Evolutionary conservation across 1,140 invertebrate species (phyloP).

Genomic region (Bombus impatiens): DNA sequence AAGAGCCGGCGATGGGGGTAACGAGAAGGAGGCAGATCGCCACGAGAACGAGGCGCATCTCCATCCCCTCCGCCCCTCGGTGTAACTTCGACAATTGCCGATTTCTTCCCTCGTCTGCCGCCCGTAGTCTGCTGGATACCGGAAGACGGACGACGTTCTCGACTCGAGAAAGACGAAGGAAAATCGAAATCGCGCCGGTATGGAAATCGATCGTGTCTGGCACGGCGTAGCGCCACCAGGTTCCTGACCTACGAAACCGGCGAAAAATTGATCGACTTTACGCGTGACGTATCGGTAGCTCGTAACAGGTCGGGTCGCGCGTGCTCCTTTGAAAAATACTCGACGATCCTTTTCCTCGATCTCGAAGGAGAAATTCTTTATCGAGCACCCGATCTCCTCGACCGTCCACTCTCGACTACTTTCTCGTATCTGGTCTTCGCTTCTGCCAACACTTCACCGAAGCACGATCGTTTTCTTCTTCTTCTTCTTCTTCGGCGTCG

Average conservation of each 20-base stretch:
- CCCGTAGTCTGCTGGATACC: slow-evolving; percentile 1
- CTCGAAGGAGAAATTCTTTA: slow-evolving; percentile 46
- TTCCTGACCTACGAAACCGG: slow-evolving; percentile 35
- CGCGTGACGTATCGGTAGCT: background rate
- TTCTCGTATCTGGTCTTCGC: slow-evolving; percentile 51
- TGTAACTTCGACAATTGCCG: slow-evolving; percentile 61
- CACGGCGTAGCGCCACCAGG: background rate
- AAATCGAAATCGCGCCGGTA: background rate
- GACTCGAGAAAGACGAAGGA: background rate
- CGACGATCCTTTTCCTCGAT: slow-evolving; percentile 13
- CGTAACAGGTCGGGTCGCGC: background rate
- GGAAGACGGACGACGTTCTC: background rate
- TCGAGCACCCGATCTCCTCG: slow-evolving; percentile 53
- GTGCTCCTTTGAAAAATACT: background rate
- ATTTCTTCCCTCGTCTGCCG: slow-evolving; percentile 32
- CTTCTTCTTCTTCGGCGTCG: slow-evolving; percentile 36
- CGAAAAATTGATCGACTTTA: background rate
- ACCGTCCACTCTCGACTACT: slow-evolving; percentile 56
- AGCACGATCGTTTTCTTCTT: slow-evolving; percentile 46
- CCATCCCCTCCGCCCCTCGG: slow-evolving; percentile 80
- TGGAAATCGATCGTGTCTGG: background rate
- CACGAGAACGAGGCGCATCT: slow-evolving; percentile 85
- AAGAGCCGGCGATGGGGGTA: slow-evolving; percentile 86
- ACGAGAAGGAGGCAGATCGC: slow-evolving; percentile 86
- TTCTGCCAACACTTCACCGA: slow-evolving; percentile 51